A percentile compares a stretch with the other conserved stretches of the same genome.
phyloP scores from a whole-genome alignment of 2,113 vertebrate genomes.

The Phoxinus phoxinus region DNA sequence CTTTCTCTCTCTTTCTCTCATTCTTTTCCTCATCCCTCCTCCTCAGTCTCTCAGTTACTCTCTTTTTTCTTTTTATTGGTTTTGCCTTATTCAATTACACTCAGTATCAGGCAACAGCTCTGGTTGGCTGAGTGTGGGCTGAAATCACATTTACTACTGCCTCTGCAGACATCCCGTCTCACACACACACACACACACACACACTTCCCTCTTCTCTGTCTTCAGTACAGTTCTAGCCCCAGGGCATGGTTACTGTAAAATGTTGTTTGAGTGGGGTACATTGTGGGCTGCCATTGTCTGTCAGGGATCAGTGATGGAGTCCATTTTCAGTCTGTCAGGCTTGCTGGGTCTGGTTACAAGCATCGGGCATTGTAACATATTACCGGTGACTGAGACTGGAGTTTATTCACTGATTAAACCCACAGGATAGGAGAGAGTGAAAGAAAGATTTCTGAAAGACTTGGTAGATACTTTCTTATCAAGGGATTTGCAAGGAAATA shows the following conservation, averaged over 20 bases:
- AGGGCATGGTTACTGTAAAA: constrained; percentile 47
- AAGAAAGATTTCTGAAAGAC: constrained; percentile 16
- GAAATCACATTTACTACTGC: constrained; percentile 57
- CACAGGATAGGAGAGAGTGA: constrained; percentile 25
- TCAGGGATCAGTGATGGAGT: constrained; percentile 47
- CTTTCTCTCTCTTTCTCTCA: constrained; percentile 19
- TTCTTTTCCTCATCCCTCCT: constrained; percentile 12
- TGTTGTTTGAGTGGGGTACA: constrained; percentile 36
- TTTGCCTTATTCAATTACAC: constrained; percentile 48
- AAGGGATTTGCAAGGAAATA: background rate
- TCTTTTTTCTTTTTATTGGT: constrained; percentile 36
- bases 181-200: constrained; percentile 18
- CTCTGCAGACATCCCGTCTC: constrained; percentile 51
- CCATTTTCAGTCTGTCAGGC: constrained; percentile 52
- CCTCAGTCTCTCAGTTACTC: constrained; percentile 22
- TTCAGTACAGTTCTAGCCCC: constrained; percentile 35
- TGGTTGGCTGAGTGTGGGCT: constrained; percentile 54
- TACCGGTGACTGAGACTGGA: constrained; percentile 33
- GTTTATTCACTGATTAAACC: constrained; percentile 31
- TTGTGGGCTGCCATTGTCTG: constrained; percentile 45
- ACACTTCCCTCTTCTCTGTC: constrained; percentile 1
- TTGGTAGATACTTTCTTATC: background rate
- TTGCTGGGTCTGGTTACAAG: constrained; percentile 26
- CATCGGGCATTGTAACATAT: constrained; percentile 39
- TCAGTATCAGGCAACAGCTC: constrained; percentile 56